Conservation (phyloP, 2,888 invertebrate species). For the Morpho helenor region DNA sequence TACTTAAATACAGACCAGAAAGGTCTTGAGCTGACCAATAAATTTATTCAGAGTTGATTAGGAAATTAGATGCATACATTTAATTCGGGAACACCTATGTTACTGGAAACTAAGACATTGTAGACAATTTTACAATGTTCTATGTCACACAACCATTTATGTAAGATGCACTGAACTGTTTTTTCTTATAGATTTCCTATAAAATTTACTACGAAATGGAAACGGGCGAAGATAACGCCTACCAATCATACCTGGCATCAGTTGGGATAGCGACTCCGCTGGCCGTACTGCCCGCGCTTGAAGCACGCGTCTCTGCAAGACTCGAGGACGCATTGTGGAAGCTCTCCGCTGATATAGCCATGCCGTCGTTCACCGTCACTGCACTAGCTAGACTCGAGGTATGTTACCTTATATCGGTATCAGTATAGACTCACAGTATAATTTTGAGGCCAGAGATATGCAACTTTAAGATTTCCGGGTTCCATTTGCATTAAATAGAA, state of each 20-base stretch:
- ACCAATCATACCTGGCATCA: conserved; percentile 56
- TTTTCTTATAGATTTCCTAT: conserved; percentile 54
- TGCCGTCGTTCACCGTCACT: conserved; percentile 65
- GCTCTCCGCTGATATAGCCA: conserved; percentile 61
- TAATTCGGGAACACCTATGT: no score
- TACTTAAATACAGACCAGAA: no score
- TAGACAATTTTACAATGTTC: no score
- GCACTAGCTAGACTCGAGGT: conserved; percentile 66
- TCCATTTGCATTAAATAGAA: no score
- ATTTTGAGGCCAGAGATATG: no score
- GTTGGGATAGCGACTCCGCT: conserved; percentile 62
- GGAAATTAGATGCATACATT: no score
- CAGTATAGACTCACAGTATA: no score
- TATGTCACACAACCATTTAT: no score
- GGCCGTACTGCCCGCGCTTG: conserved; percentile 56
- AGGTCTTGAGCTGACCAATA: no score
- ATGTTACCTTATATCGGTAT: conserved; percentile 2
- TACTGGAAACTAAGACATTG: no score
- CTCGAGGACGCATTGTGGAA: conserved; percentile 67
- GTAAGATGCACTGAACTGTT: neutral
- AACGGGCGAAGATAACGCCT: conserved; percentile 64
- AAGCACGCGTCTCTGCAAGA: conserved; percentile 52
- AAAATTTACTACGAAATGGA: conserved; percentile 63
- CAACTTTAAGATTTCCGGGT: no score
- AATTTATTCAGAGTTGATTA: no score